A percentile compares a stretch with the other conserved stretches of the same genome.
Conservation (phyloP, 2,888 invertebrate genomes). For the Philaethria dido region DNA sequence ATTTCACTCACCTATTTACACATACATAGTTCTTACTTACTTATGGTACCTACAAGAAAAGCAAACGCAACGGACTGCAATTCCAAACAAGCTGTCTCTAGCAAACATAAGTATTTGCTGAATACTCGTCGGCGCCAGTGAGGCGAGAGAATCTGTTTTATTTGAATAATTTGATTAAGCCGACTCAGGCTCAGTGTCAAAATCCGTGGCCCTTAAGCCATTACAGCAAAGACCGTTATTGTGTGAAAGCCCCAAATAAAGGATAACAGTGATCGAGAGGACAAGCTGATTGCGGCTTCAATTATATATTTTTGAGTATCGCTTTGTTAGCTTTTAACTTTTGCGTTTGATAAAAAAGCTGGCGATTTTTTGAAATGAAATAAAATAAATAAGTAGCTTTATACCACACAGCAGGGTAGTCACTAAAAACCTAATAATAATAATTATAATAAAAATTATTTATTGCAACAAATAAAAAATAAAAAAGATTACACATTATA, state of each 20-base stretch:
- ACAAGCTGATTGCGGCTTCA: conserved; percentile 41
- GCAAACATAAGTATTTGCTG: conserved; percentile 59
- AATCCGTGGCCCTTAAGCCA: conserved; percentile 34
- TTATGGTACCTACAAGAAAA: no score
- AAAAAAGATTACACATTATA: no score
- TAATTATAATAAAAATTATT: no score
- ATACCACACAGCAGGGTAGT: no score
- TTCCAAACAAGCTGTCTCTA: conserved; percentile 53
- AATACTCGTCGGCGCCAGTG: conserved; percentile 64
- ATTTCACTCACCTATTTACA: conserved; percentile 1
- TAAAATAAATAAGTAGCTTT: not conserved
- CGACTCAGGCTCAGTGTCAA: conserved; percentile 50
- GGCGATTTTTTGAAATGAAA: not conserved
- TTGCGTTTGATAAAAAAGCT: not conserved
- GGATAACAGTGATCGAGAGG: conserved; percentile 39
- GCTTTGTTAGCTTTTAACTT: conserved; percentile 11
- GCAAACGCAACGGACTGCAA: conserved; percentile 50
- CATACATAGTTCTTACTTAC: conserved; percentile 12
- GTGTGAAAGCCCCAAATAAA: conserved; percentile 37
- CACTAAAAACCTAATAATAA: no score
- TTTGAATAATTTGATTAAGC: conserved; percentile 80
- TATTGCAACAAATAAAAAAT: no score
- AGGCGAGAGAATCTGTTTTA: conserved; percentile 68
- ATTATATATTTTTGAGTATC: conserved; percentile 24
- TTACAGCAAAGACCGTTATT: conserved; percentile 35